These are phyloP conservation scores for Thaumatotibia leucotreta DNA, from an alignment of 1,140 invertebrate species.

Conservation along the genomic window DNA sequence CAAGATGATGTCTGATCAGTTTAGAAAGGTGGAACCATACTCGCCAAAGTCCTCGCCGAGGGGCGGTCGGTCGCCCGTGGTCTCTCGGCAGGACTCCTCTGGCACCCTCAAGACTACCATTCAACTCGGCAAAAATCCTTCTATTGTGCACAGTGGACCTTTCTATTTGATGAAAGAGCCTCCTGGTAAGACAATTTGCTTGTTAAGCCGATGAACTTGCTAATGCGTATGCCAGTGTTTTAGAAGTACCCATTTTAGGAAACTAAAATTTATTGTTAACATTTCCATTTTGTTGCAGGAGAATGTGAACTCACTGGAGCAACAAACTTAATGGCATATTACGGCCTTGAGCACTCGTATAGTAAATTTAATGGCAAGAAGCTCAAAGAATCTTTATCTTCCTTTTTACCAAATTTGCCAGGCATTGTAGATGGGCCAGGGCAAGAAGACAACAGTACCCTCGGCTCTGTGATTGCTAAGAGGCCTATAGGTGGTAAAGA, in stretches of 20 bases:
- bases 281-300: conserved; percentile 76
- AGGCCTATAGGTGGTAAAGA: conserved; percentile 98
- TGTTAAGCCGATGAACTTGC: not conserved
- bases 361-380: conserved; percentile 99
- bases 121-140: conserved; percentile 96
- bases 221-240: not conserved
- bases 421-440: conserved; percentile 96
- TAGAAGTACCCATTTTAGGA: not conserved
- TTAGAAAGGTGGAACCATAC: conserved; percentile 93
- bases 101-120: conserved; percentile 98
- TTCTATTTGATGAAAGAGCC: conserved; percentile 99
- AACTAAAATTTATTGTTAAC: not conserved
- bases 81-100: conserved; percentile 95
- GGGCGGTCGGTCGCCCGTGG: conserved; percentile 93
- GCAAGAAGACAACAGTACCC: conserved; percentile 87
- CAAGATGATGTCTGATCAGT: conserved; percentile 94
- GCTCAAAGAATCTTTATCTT: conserved; percentile 95
- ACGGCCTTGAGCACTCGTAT: conserved; percentile 97
- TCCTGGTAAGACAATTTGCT: conserved; percentile 82
- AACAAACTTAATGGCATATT: conserved; percentile 97
- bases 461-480: conserved; percentile 97
- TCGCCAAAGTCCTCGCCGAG: conserved; percentile 96
- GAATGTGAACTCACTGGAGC: conserved; percentile 96
- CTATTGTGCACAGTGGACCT: conserved; percentile 96
- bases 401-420: conserved; percentile 95